Evolutionary conservation across 2,113 vertebrate species (phyloP).

Genomic region (Riparia riparia): DNA sequence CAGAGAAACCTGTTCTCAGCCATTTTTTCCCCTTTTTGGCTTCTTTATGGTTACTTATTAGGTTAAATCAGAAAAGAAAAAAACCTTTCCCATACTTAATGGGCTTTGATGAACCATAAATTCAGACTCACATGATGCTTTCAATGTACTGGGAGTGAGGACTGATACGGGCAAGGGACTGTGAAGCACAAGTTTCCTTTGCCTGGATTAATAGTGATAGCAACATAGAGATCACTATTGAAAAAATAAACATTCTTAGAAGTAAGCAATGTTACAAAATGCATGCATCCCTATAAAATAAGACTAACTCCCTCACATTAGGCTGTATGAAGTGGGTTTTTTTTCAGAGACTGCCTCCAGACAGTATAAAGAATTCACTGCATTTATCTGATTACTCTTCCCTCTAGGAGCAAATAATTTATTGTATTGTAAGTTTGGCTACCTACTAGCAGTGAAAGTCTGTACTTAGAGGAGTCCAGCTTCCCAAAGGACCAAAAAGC

Average conservation of each 20-base stretch:
- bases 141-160: rapidly evolving
- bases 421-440: neutral
- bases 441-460: neutral
- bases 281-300: neutral
- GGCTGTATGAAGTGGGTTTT: neutral
- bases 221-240: neutral
- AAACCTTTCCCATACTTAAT: neutral
- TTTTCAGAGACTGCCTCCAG: neutral
- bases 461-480: neutral
- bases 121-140: neutral
- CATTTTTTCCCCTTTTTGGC: neutral
- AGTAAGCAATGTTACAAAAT: neutral
- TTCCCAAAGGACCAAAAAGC: neutral
- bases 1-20: neutral
- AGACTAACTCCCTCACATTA: neutral
- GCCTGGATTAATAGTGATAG: neutral
- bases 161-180: neutral
- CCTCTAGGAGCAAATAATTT: neutral
- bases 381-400: neutral
- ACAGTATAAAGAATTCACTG: neutral
- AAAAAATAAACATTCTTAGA: neutral
- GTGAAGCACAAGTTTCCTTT: neutral
- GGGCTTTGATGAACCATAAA: neutral
- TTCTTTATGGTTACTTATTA: neutral
- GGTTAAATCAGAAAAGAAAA: neutral